Percentiles rank a stretch among this genome's conserved stretches.
phyloP scores from a whole-genome alignment of 2,797 vertebrate genomes.

The Sebastes oblongus region DNA sequence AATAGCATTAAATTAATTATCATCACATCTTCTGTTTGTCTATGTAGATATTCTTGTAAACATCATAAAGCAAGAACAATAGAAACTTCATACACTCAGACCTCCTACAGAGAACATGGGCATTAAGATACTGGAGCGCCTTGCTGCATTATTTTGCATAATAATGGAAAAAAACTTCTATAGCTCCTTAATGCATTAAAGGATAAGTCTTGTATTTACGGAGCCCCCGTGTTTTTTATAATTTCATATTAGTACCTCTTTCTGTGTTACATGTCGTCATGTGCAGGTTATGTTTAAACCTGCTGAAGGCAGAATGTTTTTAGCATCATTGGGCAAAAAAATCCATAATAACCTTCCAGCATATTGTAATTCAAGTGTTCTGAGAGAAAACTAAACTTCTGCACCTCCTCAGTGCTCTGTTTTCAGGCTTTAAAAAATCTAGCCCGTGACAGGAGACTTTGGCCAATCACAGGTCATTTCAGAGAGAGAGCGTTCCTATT shows the following conservation, averaged over 20 bases:
- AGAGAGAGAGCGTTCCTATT: too few relatives aligned
- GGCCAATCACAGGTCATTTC: too few relatives aligned
- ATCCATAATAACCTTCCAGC: too few relatives aligned
- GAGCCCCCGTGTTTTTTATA: background rate
- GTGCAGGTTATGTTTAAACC: background rate
- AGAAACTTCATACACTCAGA: background rate
- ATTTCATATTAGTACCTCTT: background rate
- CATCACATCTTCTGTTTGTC: background rate
- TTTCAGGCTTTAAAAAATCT: too few relatives aligned
- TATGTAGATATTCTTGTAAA: background rate
- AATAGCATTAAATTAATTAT: background rate
- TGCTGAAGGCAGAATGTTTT: too few relatives aligned
- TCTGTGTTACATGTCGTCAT: background rate
- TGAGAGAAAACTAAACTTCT: too few relatives aligned
- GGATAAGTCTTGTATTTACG: background rate
- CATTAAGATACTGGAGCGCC: background rate
- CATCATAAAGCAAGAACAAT: background rate
- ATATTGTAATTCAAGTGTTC: too few relatives aligned
- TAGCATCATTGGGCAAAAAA: too few relatives aligned
- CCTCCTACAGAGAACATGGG: background rate
- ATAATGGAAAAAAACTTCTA: background rate
- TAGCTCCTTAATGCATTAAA: background rate
- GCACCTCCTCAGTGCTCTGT: too few relatives aligned
- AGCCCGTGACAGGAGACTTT: too few relatives aligned
- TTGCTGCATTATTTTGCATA: constrained; percentile 18